Base-by-base conservation (phyloP, 2,113 vertebrate species). In the Tragulus kanchil region DNA sequence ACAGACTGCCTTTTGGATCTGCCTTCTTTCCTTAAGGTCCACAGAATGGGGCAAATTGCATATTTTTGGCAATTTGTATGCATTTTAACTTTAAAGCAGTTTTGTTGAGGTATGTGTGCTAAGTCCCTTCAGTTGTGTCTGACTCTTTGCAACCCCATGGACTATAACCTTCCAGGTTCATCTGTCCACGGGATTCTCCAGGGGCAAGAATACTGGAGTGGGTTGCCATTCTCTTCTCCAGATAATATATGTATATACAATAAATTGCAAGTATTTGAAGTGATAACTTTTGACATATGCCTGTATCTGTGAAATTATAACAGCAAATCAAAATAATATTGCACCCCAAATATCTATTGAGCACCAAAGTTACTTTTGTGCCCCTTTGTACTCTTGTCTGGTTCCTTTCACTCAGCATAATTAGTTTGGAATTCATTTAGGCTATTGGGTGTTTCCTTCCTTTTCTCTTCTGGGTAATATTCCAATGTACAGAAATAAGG, bases 231-330 rank as follows among this genome's bases (percentile, higher is more conserved):
- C 36, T 36, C 36, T 36, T 36, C 36, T 36, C 36, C 36, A 36
- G 36, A 36, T 84, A 82, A 58, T 59, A 50, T 82, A 85, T 48
- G 28, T 25, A 45, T 82, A 61, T 69, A 31, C 65, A 92, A 85
- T 50, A 69, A 90, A 81, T 88, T 52, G 5, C 25, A 88, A 1
- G 15, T 84, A 45, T 50, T 95, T 61, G 65, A 85, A 89, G 19
- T 90, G 25, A 48, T 85, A 89, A 36, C 19, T 95, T 97, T 88
- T 93, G 25, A 95, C 14, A 48, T 54, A 82, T 78, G 28, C 21
- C 17, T 23, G 13, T 67, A 54, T 17, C 14, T 58, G 28, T 91
- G 78, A 95, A 94, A 75, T 5, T 28, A 69, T 81, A 89, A 50
- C 5, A 77, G 85, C n/a, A 65, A 64, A 94, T 86, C 36, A 85